Evolutionary conservation across 2,113 vertebrate genomes (phyloP), one percentile per base, ranked within the genome.

Genomic region (Mesitornis unicolor): DNA sequence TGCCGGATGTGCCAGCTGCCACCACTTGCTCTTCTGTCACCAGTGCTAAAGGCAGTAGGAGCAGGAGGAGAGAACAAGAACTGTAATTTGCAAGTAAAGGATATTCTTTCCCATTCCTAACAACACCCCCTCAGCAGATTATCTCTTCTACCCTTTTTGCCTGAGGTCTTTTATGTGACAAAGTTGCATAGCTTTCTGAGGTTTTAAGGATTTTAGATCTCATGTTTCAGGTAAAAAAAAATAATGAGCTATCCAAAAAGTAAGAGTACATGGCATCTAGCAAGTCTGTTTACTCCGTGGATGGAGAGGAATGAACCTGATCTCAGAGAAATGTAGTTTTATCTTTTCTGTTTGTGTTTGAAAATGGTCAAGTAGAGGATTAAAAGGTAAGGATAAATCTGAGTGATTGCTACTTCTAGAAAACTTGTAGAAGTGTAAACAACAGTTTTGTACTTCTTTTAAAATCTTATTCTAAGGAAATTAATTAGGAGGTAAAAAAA

Each of bases 121-220:
- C 14, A 31, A 9, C 25, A 14, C 25, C 36, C 26, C 43, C 48
- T 85, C 63, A 61, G 48, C 63, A 83, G 53, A 56, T 60, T 64
- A 11, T 71, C 29, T 71, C 31, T 88, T 60, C 22, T 51, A 19
- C 22, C 10, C 9, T 7, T 89, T 81, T 61, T 65, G 47, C 9
- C 24, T 48, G 35, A 63, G 10, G 4, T 42, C 33, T 83, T 64
- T 68, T 29, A 28, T 24, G 8, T 79, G 63, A 47, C 25, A 61
- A 69, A 43, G 11, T 82, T 47, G 8, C 15, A 9, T 17, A 11
- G 10, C 33, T 94, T 77, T 73, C n/a, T 42, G 24, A 89, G 11
- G 15, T 47, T 88, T 57, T 84, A 33, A 77, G n/a, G 28, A 16
- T 48, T 86, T 95, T 80, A 57, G 54, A 59, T 61, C 54, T 84